Percentiles rank a stretch among this genome's conserved stretches.
These are phyloP conservation scores for Hiodon alosoides DNA, from an alignment of 2,113 vertebrate species.

Conservation along the genomic window DNA sequence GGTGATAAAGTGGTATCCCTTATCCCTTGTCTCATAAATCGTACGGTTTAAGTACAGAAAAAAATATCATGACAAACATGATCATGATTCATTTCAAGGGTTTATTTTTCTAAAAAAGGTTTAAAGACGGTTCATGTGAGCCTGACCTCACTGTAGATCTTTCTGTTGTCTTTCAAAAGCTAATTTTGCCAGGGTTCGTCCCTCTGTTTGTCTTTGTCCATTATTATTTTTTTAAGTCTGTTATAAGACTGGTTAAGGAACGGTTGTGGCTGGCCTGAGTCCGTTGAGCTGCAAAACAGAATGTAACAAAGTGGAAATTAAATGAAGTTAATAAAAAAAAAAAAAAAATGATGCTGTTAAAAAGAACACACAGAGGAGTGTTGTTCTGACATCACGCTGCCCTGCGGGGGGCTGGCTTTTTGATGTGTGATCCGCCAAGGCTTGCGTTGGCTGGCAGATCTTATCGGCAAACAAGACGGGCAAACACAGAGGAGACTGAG, in stretches of 20 bases:
- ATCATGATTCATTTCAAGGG: too few species aligned
- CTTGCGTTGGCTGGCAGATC: slow-evolving; percentile 54
- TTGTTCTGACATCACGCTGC: slow-evolving; percentile 43
- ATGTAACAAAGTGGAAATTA: background rate
- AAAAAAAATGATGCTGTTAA: slow-evolving; percentile 38
- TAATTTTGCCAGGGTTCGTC: too few species aligned
- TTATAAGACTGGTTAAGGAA: background rate
- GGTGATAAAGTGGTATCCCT: too few species aligned
- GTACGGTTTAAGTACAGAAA: too few species aligned
- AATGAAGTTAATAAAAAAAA: background rate
- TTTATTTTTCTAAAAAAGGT: too few species aligned
- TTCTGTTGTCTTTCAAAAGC: too few species aligned
- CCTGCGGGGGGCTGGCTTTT: slow-evolving; percentile 38
- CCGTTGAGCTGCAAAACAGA: background rate
- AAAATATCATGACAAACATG: too few species aligned
- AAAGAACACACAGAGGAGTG: slow-evolving; percentile 31
- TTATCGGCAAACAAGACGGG: slow-evolving; percentile 59
- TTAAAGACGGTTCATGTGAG: too few species aligned
- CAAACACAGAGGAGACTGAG: slow-evolving; percentile 44
- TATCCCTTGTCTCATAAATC: too few species aligned
- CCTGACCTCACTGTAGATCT: too few species aligned
- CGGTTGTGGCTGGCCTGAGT: background rate
- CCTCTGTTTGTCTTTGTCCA: too few species aligned
- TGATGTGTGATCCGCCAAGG: slow-evolving; percentile 53
- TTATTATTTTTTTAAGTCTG: background rate